Conservation (phyloP, 2,888 invertebrate species). For the Leuctra nigra region DNA sequence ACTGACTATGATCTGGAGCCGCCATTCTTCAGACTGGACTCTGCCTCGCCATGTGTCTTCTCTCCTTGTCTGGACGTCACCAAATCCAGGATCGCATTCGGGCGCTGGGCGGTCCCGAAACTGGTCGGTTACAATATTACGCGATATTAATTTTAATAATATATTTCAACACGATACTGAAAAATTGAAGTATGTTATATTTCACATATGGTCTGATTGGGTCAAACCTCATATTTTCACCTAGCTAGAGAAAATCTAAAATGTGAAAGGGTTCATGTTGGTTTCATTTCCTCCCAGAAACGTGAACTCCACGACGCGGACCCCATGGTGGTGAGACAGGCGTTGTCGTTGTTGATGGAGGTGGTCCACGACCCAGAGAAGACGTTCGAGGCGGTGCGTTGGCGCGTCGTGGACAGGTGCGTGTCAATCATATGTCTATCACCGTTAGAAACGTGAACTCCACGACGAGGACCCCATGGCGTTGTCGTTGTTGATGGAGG, state of each 20-base stretch:
- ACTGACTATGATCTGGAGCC: slow-evolving; percentile 37
- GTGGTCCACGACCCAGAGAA: slow-evolving; percentile 43
- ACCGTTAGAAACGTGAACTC: too few species aligned
- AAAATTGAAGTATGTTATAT: too few species aligned
- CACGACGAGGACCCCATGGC: slow-evolving; percentile 38
- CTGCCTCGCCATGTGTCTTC: slow-evolving; percentile 41
- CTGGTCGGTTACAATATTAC: slow-evolving; percentile 37
- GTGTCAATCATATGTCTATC: too few species aligned
- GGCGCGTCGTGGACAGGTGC: slow-evolving; percentile 38
- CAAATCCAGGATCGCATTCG: slow-evolving; percentile 41
- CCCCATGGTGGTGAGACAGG: slow-evolving; percentile 36
- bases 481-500: slow-evolving; percentile 40
- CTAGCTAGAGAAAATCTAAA: too few species aligned
- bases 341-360: slow-evolving; percentile 42
- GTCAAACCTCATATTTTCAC: too few species aligned
- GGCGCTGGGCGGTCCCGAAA: slow-evolving; percentile 41
- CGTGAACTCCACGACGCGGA: slow-evolving; percentile 40
- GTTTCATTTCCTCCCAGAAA: slow-evolving; percentile 33
- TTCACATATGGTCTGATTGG: too few species aligned
- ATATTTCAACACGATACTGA: too few species aligned
- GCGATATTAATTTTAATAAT: slow-evolving; percentile 6
- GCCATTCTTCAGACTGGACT: slow-evolving; percentile 37
- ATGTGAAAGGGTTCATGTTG: too few species aligned
- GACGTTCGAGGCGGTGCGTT: slow-evolving; percentile 40
- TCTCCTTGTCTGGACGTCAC: slow-evolving; percentile 41